Conservation (phyloP, 2,888 invertebrate genomes). For the Cynaeus angustus region DNA sequence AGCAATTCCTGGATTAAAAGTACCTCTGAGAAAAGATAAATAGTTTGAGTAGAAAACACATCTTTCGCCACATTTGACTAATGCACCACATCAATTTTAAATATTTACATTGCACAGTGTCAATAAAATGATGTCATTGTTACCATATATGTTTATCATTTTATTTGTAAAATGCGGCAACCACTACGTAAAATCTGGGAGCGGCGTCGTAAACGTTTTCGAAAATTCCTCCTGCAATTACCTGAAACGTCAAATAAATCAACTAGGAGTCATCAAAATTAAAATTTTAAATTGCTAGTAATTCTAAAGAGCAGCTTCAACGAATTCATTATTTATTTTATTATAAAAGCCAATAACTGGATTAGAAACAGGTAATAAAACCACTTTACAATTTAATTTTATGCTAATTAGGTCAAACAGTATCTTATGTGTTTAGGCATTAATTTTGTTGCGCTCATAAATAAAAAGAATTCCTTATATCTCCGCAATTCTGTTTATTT, state of each 20-base stretch:
- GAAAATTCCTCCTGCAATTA: conserved; percentile 2
- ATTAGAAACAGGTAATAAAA: conserved; percentile 31
- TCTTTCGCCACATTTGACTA: not conserved
- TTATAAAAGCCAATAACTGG: conserved; percentile 25
- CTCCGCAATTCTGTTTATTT: conserved; percentile 4
- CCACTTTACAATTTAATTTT: conserved; percentile 35
- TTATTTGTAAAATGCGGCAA: not conserved
- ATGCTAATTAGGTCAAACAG: conserved; percentile 33
- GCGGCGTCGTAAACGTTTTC: conserved; percentile 3
- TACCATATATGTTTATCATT: not conserved
- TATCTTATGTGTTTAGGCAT: conserved; percentile 13
- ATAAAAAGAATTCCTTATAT: conserved; percentile 21
- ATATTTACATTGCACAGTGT: conserved; percentile 8
- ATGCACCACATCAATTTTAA: conserved; percentile 9
- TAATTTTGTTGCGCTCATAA: conserved; percentile 13
- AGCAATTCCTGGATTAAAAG: conserved; percentile 32
- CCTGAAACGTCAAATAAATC: conserved; percentile 23
- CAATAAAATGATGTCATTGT: not conserved
- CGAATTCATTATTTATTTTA: conserved; percentile 31
- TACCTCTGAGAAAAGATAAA: conserved; percentile 29
- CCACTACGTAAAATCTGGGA: not conserved
- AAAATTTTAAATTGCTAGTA: conserved; percentile 33
- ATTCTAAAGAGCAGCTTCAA: conserved; percentile 16
- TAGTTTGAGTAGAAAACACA: conserved; percentile 20
- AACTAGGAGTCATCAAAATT: conserved; percentile 24